Conservation (phyloP, 2,113 vertebrate species). For the Orthonyx spaldingii region DNA sequence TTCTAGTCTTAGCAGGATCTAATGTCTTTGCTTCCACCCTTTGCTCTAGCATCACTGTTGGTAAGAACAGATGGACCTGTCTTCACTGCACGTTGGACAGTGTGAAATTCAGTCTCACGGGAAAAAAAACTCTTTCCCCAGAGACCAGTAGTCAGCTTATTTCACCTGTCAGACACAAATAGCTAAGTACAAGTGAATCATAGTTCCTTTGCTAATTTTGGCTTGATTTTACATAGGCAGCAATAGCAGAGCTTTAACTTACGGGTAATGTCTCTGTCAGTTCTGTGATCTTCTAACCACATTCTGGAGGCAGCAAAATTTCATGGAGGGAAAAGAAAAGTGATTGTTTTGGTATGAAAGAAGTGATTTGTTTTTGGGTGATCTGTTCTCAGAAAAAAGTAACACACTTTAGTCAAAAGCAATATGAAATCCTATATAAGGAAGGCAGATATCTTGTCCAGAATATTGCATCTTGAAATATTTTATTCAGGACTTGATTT, state of each 20-base stretch:
- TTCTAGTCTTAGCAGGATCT: not conserved
- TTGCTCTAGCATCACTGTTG: not conserved
- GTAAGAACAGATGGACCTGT: not conserved
- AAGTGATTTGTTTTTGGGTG: accelerated
- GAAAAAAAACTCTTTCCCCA: not conserved
- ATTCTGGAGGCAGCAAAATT: not conserved
- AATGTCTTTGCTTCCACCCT: not conserved
- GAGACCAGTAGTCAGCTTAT: not conserved
- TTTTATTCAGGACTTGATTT: not conserved
- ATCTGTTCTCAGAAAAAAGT: not conserved
- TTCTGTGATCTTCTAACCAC: not conserved
- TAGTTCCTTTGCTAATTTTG: not conserved
- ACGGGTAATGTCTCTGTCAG: not conserved
- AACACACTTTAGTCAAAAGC: not conserved
- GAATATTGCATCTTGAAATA: not conserved
- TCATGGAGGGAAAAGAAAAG: not conserved
- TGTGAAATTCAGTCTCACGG: not conserved
- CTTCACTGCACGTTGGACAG: not conserved
- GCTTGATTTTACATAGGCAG: not conserved
- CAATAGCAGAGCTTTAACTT: not conserved
- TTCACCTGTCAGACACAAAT: not conserved
- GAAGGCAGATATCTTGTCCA: not conserved
- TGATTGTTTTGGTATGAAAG: not conserved
- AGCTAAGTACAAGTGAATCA: not conserved
- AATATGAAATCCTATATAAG: not conserved